phyloP scores from a whole-genome alignment of 2,797 vertebrate species.

The Sebastes oblongus region DNA sequence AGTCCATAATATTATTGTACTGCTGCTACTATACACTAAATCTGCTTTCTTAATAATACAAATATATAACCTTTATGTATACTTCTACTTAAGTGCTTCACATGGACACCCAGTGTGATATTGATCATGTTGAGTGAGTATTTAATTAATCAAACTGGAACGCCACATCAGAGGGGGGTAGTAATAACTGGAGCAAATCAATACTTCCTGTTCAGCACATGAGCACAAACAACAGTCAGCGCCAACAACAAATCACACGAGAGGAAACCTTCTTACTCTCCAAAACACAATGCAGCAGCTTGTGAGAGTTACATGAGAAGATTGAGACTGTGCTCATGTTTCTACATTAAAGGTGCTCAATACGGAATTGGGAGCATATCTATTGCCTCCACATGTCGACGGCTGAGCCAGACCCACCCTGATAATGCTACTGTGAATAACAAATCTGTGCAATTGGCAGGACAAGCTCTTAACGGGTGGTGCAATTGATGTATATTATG shows the following conservation, averaged over 20 bases:
- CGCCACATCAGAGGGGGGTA: background rate
- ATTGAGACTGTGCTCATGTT: background rate
- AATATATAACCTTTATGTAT: background rate
- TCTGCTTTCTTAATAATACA: background rate
- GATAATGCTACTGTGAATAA: too few relatives aligned
- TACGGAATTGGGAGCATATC: too few relatives aligned
- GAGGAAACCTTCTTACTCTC: background rate
- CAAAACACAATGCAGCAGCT: background rate
- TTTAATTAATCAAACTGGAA: slow-evolving; percentile 17
- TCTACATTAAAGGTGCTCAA: background rate
- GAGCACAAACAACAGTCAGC: background rate
- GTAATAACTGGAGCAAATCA: background rate
- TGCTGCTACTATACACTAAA: background rate
- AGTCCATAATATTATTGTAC: background rate
- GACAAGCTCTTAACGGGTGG: too few relatives aligned
- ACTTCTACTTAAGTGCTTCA: background rate
- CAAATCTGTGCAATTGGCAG: too few relatives aligned
- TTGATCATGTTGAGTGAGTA: background rate
- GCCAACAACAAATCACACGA: background rate
- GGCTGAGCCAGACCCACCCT: too few relatives aligned
- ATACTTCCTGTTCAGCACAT: background rate
- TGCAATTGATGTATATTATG: too few relatives aligned
- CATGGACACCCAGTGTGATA: background rate
- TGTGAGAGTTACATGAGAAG: background rate
- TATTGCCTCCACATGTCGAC: too few relatives aligned